Evolutionary conservation across 2,113 vertebrate species (phyloP).

Genomic region (Tauraco erythrolophus): DNA sequence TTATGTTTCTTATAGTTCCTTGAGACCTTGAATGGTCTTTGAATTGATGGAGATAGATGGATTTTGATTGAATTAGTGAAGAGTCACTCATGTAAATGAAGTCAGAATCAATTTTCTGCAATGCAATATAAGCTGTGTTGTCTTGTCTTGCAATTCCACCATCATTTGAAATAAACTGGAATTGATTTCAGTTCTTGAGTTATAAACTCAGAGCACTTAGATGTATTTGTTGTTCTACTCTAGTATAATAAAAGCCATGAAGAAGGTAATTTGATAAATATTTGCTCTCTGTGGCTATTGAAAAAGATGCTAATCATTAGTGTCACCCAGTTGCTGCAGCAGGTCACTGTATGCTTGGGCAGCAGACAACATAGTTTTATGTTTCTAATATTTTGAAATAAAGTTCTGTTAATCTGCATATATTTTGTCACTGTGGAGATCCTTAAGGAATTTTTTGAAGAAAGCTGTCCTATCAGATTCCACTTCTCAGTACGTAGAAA

Average conservation of each 20-base stretch:
- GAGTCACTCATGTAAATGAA: not conserved
- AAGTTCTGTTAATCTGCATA: not conserved
- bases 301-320: not conserved
- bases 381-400: not conserved
- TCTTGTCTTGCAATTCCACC: not conserved
- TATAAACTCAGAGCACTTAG: not conserved
- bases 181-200: not conserved
- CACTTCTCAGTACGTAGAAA: not conserved
- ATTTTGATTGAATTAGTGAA: not conserved
- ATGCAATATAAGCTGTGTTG: not conserved
- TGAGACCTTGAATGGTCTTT: not conserved
- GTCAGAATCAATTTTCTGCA: not conserved
- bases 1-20: not conserved
- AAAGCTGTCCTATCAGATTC: not conserved
- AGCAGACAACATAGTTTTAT: not conserved
- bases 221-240: not conserved
- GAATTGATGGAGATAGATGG: not conserved
- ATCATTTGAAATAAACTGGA: not conserved
- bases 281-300: not conserved
- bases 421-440: not conserved
- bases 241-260: not conserved
- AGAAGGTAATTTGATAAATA: not conserved
- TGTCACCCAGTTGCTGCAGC: not conserved
- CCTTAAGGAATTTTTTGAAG: not conserved
- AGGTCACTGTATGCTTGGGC: not conserved